Percentiles rank a stretch among this genome's conserved stretches.
Conservation (phyloP, 2,797 vertebrate species). For the Sternotherus odoratus region DNA sequence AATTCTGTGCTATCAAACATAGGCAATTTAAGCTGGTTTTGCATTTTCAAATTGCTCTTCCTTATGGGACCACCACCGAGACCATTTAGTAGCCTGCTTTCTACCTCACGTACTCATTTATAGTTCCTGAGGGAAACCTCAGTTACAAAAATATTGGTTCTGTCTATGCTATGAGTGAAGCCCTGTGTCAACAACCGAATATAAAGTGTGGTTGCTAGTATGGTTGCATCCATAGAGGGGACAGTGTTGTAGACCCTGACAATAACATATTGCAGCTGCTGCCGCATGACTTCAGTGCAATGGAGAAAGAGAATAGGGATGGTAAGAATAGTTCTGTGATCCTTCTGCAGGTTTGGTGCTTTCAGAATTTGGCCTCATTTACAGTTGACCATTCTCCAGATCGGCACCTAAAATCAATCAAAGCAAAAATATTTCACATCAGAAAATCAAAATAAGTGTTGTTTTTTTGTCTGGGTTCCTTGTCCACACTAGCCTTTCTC, state of each 20-base stretch:
- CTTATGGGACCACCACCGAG: background rate
- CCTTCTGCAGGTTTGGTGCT: background rate
- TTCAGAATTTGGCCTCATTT: background rate
- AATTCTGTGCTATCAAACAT: background rate
- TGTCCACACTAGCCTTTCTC: background rate
- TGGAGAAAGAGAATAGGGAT: background rate
- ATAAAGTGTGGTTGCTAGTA: background rate
- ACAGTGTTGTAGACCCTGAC: background rate
- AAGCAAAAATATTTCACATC: background rate
- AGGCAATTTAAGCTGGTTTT: background rate
- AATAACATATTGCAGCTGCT: background rate
- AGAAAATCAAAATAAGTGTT: background rate
- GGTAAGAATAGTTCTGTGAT: background rate
- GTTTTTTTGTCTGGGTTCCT: background rate
- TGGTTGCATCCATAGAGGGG: background rate
- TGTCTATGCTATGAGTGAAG: accelerated
- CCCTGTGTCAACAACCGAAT: background rate
- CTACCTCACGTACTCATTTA: background rate
- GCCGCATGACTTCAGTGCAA: background rate
- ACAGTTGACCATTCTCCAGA: background rate
- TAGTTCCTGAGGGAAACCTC: background rate
- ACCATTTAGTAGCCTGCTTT: background rate
- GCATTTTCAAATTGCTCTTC: background rate
- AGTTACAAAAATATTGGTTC: background rate
- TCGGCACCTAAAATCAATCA: background rate